phyloP scores from a whole-genome alignment of 2,797 vertebrate species.

The Channa striata region DNA sequence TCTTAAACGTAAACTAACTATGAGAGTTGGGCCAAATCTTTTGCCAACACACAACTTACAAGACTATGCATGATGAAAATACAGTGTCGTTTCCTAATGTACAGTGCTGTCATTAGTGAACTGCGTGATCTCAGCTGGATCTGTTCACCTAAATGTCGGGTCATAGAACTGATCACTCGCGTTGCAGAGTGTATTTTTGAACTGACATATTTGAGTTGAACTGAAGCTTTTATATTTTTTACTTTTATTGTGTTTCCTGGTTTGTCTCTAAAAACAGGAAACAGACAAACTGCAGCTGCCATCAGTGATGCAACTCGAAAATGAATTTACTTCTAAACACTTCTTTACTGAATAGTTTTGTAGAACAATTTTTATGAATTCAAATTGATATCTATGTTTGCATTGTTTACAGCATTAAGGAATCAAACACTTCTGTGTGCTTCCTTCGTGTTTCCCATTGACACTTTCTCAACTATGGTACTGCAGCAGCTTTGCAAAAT shows the following conservation, averaged over 20 bases:
- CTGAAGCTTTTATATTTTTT: constrained; percentile 50
- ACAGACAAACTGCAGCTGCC: constrained; percentile 26
- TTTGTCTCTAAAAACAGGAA: constrained; percentile 15
- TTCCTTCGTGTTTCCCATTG: constrained; percentile 13
- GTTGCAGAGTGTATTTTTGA: constrained; percentile 44
- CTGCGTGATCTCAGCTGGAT: not conserved
- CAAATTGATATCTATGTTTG: constrained; percentile 41
- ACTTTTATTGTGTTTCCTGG: constrained; percentile 7
- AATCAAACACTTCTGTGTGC: constrained; percentile 3
- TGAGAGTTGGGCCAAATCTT: constrained; percentile 48
- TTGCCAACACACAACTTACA: constrained; percentile 16
- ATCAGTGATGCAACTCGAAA: constrained; percentile 20
- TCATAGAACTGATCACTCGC: constrained; percentile 2
- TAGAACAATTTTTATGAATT: constrained; percentile 58
- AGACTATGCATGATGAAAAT: constrained; percentile 55
- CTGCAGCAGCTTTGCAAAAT: constrained; percentile 50
- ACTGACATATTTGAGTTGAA: constrained; percentile 41
- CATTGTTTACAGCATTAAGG: constrained; percentile 33
- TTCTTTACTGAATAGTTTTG: constrained; percentile 53
- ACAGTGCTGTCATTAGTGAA: not conserved
- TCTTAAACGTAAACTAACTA: not conserved
- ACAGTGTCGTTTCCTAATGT: constrained; percentile 22
- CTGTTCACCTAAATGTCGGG: constrained; percentile 11
- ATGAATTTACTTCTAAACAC: constrained; percentile 24
- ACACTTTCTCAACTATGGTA: constrained; percentile 27